A percentile compares a stretch with the other conserved stretches of the same genome.
Evolutionary conservation across 2,113 vertebrate genomes (phyloP).

Genomic region (Phainopepla nitens): DNA sequence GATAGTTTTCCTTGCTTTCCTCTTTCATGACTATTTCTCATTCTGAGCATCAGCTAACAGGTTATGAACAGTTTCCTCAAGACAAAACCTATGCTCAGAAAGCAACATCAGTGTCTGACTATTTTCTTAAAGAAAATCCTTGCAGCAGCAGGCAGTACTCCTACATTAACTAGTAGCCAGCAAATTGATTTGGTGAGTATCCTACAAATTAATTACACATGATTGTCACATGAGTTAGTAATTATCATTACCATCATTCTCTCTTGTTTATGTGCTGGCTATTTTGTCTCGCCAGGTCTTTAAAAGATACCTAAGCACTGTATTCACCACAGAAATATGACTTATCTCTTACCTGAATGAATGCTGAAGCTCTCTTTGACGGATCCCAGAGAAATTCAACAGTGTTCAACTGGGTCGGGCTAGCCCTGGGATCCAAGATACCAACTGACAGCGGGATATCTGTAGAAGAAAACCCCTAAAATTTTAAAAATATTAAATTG

Average conservation of each 20-base stretch:
- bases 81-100: neutral
- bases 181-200: neutral
- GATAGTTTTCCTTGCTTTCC: too few relatives aligned
- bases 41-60: too few relatives aligned
- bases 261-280: neutral
- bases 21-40: too few relatives aligned
- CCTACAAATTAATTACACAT: neutral
- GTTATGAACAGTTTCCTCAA: neutral
- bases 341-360: conserved; percentile 84
- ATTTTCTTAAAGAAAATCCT: neutral
- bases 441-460: conserved; percentile 92
- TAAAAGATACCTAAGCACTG: neutral
- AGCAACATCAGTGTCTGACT: neutral
- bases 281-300: neutral
- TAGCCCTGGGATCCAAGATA: conserved; percentile 85
- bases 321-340: neutral
- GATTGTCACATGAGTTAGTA: neutral
- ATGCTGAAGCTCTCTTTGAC: conserved; percentile 83
- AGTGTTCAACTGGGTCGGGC: conserved; percentile 88
- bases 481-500: conserved; percentile 73
- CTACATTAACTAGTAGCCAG: neutral
- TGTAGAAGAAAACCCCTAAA: conserved; percentile 77
- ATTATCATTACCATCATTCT: neutral
- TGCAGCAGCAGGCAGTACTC: neutral
- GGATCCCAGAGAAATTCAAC: conserved; percentile 96